Conservation (phyloP, 2,888 invertebrate genomes). For the Pammene aurita region DNA sequence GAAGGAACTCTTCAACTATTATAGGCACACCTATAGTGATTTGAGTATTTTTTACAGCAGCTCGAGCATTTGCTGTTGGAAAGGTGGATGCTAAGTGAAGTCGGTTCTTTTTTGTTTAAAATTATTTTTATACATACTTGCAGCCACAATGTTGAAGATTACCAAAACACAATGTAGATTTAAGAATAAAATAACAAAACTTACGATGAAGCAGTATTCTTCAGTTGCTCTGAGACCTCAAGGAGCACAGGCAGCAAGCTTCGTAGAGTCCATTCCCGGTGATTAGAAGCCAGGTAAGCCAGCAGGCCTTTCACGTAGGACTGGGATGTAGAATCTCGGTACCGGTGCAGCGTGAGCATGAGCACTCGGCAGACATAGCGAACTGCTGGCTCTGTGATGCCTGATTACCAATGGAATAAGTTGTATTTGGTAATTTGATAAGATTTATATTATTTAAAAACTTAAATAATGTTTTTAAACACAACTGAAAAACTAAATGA, state of each 20-base stretch:
- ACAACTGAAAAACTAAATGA: constrained; percentile 1
- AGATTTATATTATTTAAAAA: neutral
- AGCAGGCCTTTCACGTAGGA: constrained; percentile 88
- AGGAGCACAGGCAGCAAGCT: constrained; percentile 85
- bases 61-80: too few relatives aligned
- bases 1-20: too few relatives aligned
- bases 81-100: too few relatives aligned
- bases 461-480: neutral
- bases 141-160: too few relatives aligned
- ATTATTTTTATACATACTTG: too few relatives aligned
- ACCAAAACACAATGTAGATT: too few relatives aligned
- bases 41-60: too few relatives aligned
- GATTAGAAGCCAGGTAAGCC: constrained; percentile 84
- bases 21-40: too few relatives aligned
- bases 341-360: constrained; percentile 89
- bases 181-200: constrained; percentile 50
- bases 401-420: constrained; percentile 69
- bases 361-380: constrained; percentile 91
- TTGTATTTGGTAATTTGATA: neutral
- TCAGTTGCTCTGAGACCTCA: constrained; percentile 86
- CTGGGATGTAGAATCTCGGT: constrained; percentile 91
- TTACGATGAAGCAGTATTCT: constrained; percentile 87
- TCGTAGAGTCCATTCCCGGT: constrained; percentile 88
- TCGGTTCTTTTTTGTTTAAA: too few relatives aligned
- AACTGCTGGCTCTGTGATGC: constrained; percentile 89